Evolutionary conservation across 2,888 invertebrate genomes (phyloP).

Genomic region (Bombylius major): DNA sequence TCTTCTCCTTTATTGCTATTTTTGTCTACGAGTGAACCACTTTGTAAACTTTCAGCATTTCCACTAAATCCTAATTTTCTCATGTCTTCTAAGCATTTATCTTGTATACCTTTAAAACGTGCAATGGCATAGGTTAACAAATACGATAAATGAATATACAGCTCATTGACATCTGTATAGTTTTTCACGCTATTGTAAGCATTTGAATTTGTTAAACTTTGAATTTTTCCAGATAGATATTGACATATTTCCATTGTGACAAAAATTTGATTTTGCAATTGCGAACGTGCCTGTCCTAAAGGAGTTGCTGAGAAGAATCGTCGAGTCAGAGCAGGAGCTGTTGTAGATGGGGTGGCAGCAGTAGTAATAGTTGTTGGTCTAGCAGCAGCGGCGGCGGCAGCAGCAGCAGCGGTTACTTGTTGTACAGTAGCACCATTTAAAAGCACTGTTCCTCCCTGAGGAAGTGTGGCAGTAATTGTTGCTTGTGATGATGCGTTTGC

Average conservation of each 20-base stretch:
- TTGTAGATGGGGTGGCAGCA: neutral
- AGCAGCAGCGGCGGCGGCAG: constrained; percentile 4
- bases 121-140: constrained; percentile 35
- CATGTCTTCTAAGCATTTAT: constrained; percentile 34
- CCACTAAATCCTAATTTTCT: constrained; percentile 32
- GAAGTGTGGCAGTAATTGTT: neutral
- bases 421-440: constrained; percentile 5
- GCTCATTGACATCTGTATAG: constrained; percentile 33
- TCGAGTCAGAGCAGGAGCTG: constrained; percentile 21
- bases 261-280: constrained; percentile 33
- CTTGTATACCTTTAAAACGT: constrained; percentile 33
- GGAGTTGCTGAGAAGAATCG: constrained; percentile 26
- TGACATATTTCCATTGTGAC: constrained; percentile 34
- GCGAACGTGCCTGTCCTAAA: constrained; percentile 28
- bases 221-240: constrained; percentile 33
- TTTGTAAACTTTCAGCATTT: constrained; percentile 33
- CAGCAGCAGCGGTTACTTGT: neutral
- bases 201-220: constrained; percentile 34
- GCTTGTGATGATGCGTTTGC: neutral
- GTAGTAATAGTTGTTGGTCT: constrained; percentile 1
- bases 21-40: constrained; percentile 33
- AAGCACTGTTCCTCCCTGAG: neutral
- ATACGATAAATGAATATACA: constrained; percentile 36
- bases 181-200: constrained; percentile 33
- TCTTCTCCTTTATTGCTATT: constrained; percentile 35